Percentiles rank a stretch among this genome's conserved stretches.
Conservation (phyloP, 1,140 invertebrate species). For the Parasteatoda tepidariorum region DNA sequence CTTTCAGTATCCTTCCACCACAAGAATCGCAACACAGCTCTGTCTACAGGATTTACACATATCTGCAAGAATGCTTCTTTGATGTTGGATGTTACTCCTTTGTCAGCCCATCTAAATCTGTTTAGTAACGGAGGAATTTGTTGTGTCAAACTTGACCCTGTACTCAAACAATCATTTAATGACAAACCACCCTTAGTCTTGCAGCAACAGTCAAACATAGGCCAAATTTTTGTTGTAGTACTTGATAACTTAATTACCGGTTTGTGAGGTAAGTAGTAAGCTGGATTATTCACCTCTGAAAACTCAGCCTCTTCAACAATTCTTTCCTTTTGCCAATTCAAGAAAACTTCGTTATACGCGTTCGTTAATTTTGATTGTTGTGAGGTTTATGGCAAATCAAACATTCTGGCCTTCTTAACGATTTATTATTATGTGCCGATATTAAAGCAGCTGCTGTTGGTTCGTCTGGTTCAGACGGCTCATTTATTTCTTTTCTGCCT, state of each 20-base stretch:
- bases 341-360: too few relatives aligned
- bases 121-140: neutral
- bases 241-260: constrained; percentile 3
- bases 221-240: constrained; percentile 7
- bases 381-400: too few relatives aligned
- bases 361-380: too few relatives aligned
- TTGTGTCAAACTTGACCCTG: neutral
- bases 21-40: neutral
- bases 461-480: too few relatives aligned
- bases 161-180: constrained; percentile 8
- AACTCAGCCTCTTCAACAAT: too few relatives aligned
- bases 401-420: too few relatives aligned
- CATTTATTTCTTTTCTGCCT: too few relatives aligned
- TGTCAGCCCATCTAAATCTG: neutral
- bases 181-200: neutral
- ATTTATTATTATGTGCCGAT: too few relatives aligned
- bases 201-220: neutral
- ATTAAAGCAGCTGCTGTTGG: too few relatives aligned
- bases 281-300: too few relatives aligned
- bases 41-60: neutral
- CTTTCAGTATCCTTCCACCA: neutral
- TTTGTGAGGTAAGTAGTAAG: constrained; percentile 10
- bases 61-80: constrained; percentile 23
- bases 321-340: too few relatives aligned
- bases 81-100: neutral